A percentile compares a stretch with the other conserved stretches of the same genome.
Evolutionary conservation across 2,797 vertebrate species (phyloP).

Genomic region (Mareca penelope): DNA sequence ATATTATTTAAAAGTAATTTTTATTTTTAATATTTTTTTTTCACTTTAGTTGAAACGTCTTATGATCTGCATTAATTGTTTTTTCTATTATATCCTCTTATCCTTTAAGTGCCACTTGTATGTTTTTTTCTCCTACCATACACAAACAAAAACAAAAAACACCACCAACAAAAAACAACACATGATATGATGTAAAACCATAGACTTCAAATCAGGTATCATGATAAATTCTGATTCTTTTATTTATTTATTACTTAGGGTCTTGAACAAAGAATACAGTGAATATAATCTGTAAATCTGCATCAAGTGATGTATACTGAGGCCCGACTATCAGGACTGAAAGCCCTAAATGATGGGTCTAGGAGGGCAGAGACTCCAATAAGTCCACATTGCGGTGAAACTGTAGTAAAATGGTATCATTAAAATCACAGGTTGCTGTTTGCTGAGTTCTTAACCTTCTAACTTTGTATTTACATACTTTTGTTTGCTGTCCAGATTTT

Average conservation of each 20-base stretch:
- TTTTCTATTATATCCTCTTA: neutral
- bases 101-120: neutral
- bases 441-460: neutral
- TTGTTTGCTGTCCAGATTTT: neutral
- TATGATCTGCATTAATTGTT: neutral
- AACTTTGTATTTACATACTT: fast-evolving
- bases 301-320: neutral
- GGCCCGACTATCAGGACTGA: neutral
- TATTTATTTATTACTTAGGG: neutral
- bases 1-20: neutral
- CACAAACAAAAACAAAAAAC: neutral
- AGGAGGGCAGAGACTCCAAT: neutral
- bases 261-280: neutral
- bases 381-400: neutral
- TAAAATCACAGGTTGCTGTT: neutral
- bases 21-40: neutral
- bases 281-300: neutral
- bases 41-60: neutral
- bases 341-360: neutral
- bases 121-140: neutral
- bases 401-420: neutral
- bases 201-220: neutral
- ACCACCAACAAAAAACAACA: neutral
- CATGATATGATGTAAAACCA: neutral
- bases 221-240: neutral